A percentile compares a stretch with the other conserved stretches of the same genome.
phyloP scores from a whole-genome alignment of 2,113 vertebrate species.

The Mesitornis unicolor region DNA sequence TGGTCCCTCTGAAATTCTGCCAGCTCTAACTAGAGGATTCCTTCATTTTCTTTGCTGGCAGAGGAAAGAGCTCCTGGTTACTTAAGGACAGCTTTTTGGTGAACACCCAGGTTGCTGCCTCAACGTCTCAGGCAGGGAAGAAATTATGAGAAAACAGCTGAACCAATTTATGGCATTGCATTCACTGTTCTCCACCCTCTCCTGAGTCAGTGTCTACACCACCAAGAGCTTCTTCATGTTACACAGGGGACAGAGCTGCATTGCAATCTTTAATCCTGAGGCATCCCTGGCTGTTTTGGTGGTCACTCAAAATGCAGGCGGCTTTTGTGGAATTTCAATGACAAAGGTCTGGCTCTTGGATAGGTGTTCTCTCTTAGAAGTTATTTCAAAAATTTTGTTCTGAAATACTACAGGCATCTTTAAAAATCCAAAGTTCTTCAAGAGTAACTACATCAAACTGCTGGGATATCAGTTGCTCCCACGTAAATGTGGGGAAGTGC shows the following conservation, averaged over 20 bases:
- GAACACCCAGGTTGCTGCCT: neutral
- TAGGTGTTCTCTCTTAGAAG: neutral
- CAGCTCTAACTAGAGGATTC: neutral
- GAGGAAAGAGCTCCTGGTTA: slow-evolving; percentile 18
- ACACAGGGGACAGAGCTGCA: neutral
- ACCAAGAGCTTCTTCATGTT: neutral
- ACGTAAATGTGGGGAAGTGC: neutral
- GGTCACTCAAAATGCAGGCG: neutral
- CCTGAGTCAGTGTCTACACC: neutral
- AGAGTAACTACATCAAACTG: neutral
- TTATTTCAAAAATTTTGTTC: neutral
- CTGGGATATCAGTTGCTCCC: neutral
- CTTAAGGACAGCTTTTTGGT: neutral
- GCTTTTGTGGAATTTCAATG: neutral
- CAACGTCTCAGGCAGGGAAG: neutral
- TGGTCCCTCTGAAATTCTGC: neutral
- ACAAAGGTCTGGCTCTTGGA: neutral
- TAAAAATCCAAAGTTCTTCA: neutral
- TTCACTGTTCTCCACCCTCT: neutral
- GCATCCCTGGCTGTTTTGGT: neutral
- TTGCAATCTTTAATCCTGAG: slow-evolving; percentile 23
- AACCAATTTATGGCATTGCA: neutral
- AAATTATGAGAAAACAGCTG: neutral
- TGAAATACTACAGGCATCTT: neutral
- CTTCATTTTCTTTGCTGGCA: neutral